Conservation (phyloP, 2,113 vertebrate species). For the Phrynocephalus versicolor region DNA sequence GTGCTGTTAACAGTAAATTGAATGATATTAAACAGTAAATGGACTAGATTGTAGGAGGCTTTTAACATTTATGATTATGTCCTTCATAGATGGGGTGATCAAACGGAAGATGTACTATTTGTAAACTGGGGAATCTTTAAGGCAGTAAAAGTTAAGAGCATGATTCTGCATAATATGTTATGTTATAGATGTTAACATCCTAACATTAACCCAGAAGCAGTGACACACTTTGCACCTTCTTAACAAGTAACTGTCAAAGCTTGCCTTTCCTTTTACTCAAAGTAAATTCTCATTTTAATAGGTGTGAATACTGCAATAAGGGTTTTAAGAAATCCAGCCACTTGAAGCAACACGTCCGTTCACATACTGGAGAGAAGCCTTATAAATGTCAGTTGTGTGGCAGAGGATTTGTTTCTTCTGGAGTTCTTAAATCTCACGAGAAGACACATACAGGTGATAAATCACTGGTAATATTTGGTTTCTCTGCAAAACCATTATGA, state of each 20-base stretch:
- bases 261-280: slow-evolving; percentile 1
- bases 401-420: slow-evolving; percentile 92
- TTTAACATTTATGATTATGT: not conserved
- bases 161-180: not conserved
- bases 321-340: slow-evolving; percentile 98
- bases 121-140: not conserved
- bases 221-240: not conserved
- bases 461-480: not conserved
- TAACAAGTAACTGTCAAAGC: not conserved
- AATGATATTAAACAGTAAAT: too few species aligned
- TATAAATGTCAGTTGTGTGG: slow-evolving; percentile 92
- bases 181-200: too few species aligned
- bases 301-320: slow-evolving; percentile 92
- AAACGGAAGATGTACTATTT: not conserved
- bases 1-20: not conserved
- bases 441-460: slow-evolving; percentile 94
- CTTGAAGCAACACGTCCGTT: slow-evolving; percentile 95
- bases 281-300: slow-evolving; percentile 58
- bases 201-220: not conserved
- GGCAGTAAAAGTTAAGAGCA: not conserved
- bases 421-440: slow-evolving; percentile 95
- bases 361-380: slow-evolving; percentile 96
- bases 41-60: not conserved
- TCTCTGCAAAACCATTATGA: not conserved
- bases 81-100: not conserved